Evolutionary conservation across 2,888 invertebrate species (phyloP), one percentile per base, ranked within the genome.

Genomic region (Hemistola chrysoprasaria): DNA sequence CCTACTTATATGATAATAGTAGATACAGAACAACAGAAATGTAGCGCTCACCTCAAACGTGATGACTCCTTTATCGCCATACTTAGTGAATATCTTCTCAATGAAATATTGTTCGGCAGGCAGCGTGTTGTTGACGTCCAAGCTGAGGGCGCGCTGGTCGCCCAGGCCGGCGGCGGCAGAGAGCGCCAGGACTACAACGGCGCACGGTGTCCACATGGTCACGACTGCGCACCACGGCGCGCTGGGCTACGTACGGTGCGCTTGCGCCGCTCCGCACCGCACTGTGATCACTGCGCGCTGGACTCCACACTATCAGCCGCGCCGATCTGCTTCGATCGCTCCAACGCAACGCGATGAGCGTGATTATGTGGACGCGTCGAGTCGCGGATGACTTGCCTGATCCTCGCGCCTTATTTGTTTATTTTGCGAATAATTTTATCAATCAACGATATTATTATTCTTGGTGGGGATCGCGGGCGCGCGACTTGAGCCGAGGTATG

Each of bases 31-130:
- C 1, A n/a, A 30, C 8, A 40, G 45, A 50, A 36, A 8, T n/a
- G n/a, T n/a, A 22, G 11, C 25, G 67, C 83, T 73, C 58, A 90
- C 90, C 79, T 91, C 91, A 53, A 90, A 90, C 11, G 90, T 88
- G 59, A 91, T 91, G 47, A 89, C 71, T 32, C 90, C 90, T 60
- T 84, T 82, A 50, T 89, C 77, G 11, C 91, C 91, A 56, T 91
- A 91, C 62, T 91, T 91, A 56, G 83, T 76, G 63, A 91, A 91
- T 59, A 90, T 90, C 63, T 87, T 83, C 53, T 82, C 74, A 47
- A 90, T 84, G 67, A 90, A 90, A 63, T 84, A 90, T 52, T 77
- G 74, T 60, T 90, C 85, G 0, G 87, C 84, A 16, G 72, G 74
- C 22, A 71, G 47, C 1, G 79, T 75, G 57, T 69, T 75, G 65